phyloP scores from a whole-genome alignment of 2,888 invertebrate species.

The Agrenia bidenticulata region DNA sequence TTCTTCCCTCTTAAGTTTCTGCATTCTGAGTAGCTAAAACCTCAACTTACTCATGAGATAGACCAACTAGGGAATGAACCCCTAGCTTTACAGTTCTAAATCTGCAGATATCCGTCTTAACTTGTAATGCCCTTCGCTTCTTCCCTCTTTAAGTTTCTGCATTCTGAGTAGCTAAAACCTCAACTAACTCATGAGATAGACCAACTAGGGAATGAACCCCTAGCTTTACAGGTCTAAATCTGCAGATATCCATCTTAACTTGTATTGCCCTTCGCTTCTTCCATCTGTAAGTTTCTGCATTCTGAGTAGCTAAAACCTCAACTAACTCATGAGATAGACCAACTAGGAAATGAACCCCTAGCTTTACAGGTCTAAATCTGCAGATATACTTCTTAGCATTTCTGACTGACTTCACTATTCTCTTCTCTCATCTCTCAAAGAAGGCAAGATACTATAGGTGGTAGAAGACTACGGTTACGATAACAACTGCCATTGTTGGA shows the following conservation, averaged over 20 bases:
- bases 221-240: neutral
- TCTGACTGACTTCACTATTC: neutral
- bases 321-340: conserved; percentile 9
- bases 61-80: neutral
- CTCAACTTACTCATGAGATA: neutral
- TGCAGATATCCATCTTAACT: neutral
- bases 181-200: neutral
- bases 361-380: conserved; percentile 30
- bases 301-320: neutral
- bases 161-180: neutral
- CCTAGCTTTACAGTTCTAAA: neutral
- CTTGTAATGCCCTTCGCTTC: neutral
- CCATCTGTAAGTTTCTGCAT: neutral
- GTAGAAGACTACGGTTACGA: neutral
- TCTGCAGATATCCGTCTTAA: conserved; percentile 1
- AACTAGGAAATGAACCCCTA: conserved; percentile 37
- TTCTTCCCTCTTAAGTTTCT: neutral
- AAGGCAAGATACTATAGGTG: neutral
- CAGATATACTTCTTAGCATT: neutral
- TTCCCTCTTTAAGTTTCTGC: conserved; percentile 1
- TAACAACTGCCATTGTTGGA: conserved; percentile 3
- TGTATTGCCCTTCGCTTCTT: neutral
- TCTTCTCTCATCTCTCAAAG: neutral
- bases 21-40: neutral
- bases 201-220: neutral